Conservation (phyloP, 2,797 vertebrate species). For the Acanthiza pusilla region DNA sequence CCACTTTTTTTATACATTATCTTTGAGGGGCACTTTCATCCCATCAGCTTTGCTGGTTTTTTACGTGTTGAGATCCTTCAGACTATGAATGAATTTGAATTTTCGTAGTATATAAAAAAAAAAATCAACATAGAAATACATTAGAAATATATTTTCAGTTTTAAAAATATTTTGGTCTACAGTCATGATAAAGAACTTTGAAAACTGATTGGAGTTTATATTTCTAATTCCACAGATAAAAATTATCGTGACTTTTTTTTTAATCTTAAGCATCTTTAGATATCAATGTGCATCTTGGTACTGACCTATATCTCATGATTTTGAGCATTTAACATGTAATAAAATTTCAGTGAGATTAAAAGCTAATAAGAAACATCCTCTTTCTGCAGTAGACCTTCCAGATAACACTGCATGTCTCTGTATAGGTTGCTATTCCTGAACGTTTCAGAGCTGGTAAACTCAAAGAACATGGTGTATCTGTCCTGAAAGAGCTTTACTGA, state of each 20-base stretch:
- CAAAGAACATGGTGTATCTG: not conserved
- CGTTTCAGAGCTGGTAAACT: not conserved
- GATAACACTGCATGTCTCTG: not conserved
- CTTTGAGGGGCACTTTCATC: slow-evolving; percentile 20
- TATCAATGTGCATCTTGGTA: not conserved
- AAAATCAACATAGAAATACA: not conserved
- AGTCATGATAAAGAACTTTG: not conserved
- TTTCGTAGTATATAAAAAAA: not conserved
- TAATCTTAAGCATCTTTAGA: not conserved
- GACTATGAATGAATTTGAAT: slow-evolving; percentile 14
- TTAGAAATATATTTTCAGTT: not conserved
- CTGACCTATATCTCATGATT: not conserved
- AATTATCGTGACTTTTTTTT: not conserved
- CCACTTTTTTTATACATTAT: not conserved
- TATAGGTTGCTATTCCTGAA: not conserved
- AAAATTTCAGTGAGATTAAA: not conserved
- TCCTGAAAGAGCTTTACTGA: not conserved
- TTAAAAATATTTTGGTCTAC: not conserved
- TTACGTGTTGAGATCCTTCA: not conserved
- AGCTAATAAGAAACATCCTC: not conserved
- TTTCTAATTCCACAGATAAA: not conserved
- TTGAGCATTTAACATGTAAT: not conserved
- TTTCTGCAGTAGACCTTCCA: not conserved
- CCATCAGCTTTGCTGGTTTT: not conserved
- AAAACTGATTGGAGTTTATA: not conserved